Percentiles rank a stretch among this genome's conserved stretches.
These are phyloP conservation scores for Macaria notata DNA, from an alignment of 2,888 invertebrate genomes.

Conservation along the genomic window DNA sequence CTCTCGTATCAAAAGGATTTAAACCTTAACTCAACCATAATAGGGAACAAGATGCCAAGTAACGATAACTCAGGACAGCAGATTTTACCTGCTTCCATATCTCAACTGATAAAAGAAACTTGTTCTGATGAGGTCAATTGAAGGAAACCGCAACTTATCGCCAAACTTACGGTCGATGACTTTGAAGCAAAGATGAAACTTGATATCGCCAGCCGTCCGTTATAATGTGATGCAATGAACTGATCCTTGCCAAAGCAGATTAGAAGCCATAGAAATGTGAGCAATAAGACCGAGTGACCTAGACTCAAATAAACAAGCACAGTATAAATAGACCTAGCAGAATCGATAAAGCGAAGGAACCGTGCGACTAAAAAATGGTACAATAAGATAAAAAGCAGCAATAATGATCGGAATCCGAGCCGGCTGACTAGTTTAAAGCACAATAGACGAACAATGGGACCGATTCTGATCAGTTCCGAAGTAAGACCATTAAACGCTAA, in stretches of 20 bases:
- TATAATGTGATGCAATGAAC: constrained; percentile 21
- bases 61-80: background rate
- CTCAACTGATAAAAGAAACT: constrained; percentile 18
- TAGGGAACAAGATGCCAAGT: background rate
- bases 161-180: constrained; percentile 14
- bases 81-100: constrained; percentile 12
- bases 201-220: constrained; percentile 5
- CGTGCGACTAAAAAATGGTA: constrained; percentile 8
- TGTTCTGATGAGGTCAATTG: constrained; percentile 16
- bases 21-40: constrained; percentile 3
- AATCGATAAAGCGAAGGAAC: constrained; percentile 13
- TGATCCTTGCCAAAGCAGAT: constrained; percentile 9
- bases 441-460: constrained; percentile 17
- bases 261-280: constrained; percentile 27
- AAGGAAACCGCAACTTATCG: constrained; percentile 19
- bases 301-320: constrained; percentile 9
- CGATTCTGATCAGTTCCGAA: constrained; percentile 16
- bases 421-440: constrained; percentile 20
- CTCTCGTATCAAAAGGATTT: background rate
- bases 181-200: constrained; percentile 13
- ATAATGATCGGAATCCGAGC: constrained; percentile 15
- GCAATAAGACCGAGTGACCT: constrained; percentile 20
- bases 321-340: constrained; percentile 11
- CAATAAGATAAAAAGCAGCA: constrained; percentile 18
- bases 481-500: constrained; percentile 8